Evolutionary conservation across 2,113 vertebrate genomes (phyloP).

Genomic region (Cebus imitator): DNA sequence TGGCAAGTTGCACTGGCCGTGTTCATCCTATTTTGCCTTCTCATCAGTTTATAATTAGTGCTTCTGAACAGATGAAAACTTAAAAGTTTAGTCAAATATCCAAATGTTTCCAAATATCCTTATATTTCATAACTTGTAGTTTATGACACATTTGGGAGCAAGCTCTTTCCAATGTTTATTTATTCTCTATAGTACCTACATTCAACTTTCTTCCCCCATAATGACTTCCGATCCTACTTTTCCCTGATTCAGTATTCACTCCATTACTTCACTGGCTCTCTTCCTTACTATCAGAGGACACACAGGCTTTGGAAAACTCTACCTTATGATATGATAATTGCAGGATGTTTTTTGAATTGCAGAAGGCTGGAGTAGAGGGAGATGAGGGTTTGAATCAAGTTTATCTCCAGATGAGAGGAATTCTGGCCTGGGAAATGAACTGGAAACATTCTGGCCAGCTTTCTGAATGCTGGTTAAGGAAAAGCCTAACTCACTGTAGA

Average conservation of each 20-base stretch:
- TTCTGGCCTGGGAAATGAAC: not conserved
- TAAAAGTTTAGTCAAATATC: not conserved
- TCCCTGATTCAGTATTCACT: not conserved
- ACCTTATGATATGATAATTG: not conserved
- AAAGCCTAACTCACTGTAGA: not conserved
- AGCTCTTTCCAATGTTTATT: not conserved
- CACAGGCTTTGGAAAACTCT: not conserved
- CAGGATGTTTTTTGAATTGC: not conserved
- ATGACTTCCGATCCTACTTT: not conserved
- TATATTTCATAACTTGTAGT: not conserved
- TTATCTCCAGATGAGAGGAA: not conserved
- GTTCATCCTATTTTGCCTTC: not conserved
- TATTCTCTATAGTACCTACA: not conserved
- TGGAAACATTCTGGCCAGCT: not conserved
- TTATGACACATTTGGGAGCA: not conserved
- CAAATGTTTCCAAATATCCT: conserved; percentile 29
- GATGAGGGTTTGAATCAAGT: not conserved
- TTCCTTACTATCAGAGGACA: not conserved
- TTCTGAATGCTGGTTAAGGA: conserved; percentile 6
- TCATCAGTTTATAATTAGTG: not conserved
- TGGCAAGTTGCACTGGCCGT: not conserved
- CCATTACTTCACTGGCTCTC: not conserved
- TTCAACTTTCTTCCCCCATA: not conserved
- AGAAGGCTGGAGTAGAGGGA: not conserved
- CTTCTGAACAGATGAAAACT: not conserved